Evolutionary conservation across 2,888 invertebrate species (phyloP).

Genomic region (Xylota segnis): DNA sequence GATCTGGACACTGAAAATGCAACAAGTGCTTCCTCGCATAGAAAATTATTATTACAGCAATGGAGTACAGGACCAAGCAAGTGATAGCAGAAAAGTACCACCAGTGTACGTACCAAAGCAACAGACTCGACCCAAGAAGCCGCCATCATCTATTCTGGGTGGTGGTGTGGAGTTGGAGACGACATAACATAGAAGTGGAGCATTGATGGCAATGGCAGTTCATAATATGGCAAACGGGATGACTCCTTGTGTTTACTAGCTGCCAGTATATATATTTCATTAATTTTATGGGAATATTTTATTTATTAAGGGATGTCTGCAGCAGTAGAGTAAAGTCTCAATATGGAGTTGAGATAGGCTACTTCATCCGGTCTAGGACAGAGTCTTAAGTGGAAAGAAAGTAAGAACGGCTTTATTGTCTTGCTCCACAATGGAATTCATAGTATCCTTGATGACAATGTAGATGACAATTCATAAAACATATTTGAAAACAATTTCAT

Average conservation of each 20-base stretch:
- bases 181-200: constrained; percentile 7
- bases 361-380: background rate
- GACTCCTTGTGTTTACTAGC: constrained; percentile 59
- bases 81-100: background rate
- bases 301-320: constrained; percentile 59
- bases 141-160: background rate
- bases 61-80: constrained; percentile 39
- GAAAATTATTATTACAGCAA: constrained; percentile 71
- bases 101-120: constrained; percentile 42
- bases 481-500: too few species aligned
- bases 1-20: constrained; percentile 64
- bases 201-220: constrained; percentile 57
- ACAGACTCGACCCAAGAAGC: constrained; percentile 29
- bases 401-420: background rate
- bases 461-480: too few species aligned
- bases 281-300: constrained; percentile 63
- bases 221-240: constrained; percentile 59
- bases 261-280: constrained; percentile 64
- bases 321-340: constrained; percentile 13
- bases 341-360: background rate
- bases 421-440: background rate
- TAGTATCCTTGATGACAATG: too few species aligned
- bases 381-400: background rate
- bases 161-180: constrained; percentile 11
- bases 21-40: constrained; percentile 71